A percentile compares a stretch with the other conserved stretches of the same genome.
These are phyloP conservation scores for Ametastegia equiseti DNA, from an alignment of 2,888 invertebrate genomes.

Conservation along the genomic window DNA sequence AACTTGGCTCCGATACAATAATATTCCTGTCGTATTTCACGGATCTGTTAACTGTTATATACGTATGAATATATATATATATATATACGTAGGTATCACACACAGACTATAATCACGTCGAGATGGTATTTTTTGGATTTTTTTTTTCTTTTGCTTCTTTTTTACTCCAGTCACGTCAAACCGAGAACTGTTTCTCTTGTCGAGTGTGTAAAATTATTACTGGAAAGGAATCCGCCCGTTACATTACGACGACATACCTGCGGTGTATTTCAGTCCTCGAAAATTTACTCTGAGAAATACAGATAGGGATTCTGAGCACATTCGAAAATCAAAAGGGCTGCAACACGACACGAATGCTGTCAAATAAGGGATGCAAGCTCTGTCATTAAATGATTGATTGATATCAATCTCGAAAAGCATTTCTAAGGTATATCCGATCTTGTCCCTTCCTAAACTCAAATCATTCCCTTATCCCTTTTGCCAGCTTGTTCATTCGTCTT, in stretches of 20 bases:
- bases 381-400: no score
- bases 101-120: neutral
- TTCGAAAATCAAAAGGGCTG: neutral
- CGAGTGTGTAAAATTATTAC: slow-evolving; percentile 45
- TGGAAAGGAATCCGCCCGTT: slow-evolving; percentile 37
- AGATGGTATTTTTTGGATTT: neutral
- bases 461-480: neutral
- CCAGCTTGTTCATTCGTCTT: neutral
- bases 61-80: slow-evolving; percentile 51
- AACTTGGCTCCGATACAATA: slow-evolving; percentile 33
- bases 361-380: no score
- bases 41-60: slow-evolving; percentile 26
- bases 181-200: slow-evolving; percentile 40
- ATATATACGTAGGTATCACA: slow-evolving; percentile 46
- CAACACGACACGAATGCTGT: neutral
- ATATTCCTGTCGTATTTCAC: slow-evolving; percentile 46
- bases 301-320: neutral
- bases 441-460: neutral
- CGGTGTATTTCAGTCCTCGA: slow-evolving; percentile 14
- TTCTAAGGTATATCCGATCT: neutral
- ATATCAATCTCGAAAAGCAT: no score
- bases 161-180: slow-evolving; percentile 30
- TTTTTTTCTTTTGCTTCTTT: neutral
- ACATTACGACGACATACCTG: slow-evolving; percentile 23
- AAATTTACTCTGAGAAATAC: no score